Base-by-base conservation (phyloP, 2,113 vertebrate genomes). In the Syngnathus floridae region DNA sequence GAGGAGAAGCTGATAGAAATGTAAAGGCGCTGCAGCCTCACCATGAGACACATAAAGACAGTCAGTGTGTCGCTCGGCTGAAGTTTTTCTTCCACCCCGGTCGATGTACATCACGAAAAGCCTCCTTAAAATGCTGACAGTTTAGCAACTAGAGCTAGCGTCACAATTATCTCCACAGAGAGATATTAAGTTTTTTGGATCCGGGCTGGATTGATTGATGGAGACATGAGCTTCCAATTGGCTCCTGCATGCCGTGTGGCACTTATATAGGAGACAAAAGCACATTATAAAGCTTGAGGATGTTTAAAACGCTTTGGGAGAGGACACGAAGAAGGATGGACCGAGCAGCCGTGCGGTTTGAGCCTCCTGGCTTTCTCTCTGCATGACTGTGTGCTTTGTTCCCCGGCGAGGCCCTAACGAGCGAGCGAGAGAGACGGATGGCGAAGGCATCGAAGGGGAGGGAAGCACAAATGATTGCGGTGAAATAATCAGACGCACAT, bases 361-460 rank as follows among this genome's bases (percentile, higher is more conserved):
- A 73, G 64, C 71, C 71, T 78, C 74, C 69, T 67, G 71, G 59
- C 85, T 81, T 86, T 87, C 78, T 73, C 86, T 73, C 76, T 78
- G 83, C 82, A 82, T 83, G 85, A 84, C 78, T 85, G 77, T 82
- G 76, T 57, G 73, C 83, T 90, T 87, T 88, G 82, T 85, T 84
- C 76, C 5, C 49, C 36, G 1, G 66, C 73, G 65, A 76, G 66
- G 71, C 70, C 75, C 81, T 83, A 80, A 82, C 69, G 67, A 82
- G 72, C 64, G 65, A 78, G 49, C 61, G 17, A 19, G 65, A 72
- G 78, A 78, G 76, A 82, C 62, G 84, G 79, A 82, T 77, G 71
- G 75, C 73, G 67, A 72, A 76, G 67, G 71, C 70, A 67, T 11
- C 8, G 65, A 73, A 70, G 19, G 56, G 66, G 69, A 43, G 64